These are phyloP conservation scores for Diplolepis rosae DNA, from an alignment of 2,888 invertebrate genomes.

Conservation along the genomic window DNA sequence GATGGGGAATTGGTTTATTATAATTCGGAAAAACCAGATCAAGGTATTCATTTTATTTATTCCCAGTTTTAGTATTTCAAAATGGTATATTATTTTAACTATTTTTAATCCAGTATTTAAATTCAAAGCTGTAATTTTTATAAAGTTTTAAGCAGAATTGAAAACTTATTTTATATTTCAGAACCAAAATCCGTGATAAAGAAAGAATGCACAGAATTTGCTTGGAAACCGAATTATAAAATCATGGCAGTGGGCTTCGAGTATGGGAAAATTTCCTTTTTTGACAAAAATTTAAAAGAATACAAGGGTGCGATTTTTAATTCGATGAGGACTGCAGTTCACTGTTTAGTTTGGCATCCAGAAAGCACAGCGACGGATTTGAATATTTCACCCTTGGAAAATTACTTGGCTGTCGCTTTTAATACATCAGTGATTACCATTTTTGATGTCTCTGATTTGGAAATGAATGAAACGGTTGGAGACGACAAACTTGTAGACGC, in stretches of 20 bases:
- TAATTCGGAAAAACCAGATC: slow-evolving; percentile 71
- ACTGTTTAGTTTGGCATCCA: slow-evolving; percentile 84
- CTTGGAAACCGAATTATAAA: slow-evolving; percentile 78
- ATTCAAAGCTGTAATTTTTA: too few species aligned
- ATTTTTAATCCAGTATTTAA: too few species aligned
- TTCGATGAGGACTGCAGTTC: slow-evolving; percentile 74
- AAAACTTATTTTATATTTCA: too few species aligned
- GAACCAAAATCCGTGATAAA: slow-evolving; percentile 57
- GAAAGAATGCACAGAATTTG: slow-evolving; percentile 75
- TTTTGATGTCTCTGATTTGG: slow-evolving; percentile 69
- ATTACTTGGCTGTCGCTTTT: slow-evolving; percentile 81
- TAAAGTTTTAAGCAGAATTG: too few species aligned
- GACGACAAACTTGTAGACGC: slow-evolving; percentile 7
- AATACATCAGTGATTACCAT: slow-evolving; percentile 75
- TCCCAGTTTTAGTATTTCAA: too few species aligned
- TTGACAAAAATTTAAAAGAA: slow-evolving; percentile 29
- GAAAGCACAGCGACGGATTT: slow-evolving; percentile 77
- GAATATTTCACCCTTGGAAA: slow-evolving; percentile 76
- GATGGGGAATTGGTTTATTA: slow-evolving; percentile 78
- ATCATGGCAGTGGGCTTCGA: slow-evolving; percentile 79
- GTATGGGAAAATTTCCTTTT: slow-evolving; percentile 76
- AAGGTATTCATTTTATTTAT: slow-evolving; percentile 70
- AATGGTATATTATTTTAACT: too few species aligned
- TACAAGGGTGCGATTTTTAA: slow-evolving; percentile 46
- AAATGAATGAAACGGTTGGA: slow-evolving; percentile 14